Conservation (phyloP, 2,113 vertebrate genomes). For the Steatornis caripensis region DNA sequence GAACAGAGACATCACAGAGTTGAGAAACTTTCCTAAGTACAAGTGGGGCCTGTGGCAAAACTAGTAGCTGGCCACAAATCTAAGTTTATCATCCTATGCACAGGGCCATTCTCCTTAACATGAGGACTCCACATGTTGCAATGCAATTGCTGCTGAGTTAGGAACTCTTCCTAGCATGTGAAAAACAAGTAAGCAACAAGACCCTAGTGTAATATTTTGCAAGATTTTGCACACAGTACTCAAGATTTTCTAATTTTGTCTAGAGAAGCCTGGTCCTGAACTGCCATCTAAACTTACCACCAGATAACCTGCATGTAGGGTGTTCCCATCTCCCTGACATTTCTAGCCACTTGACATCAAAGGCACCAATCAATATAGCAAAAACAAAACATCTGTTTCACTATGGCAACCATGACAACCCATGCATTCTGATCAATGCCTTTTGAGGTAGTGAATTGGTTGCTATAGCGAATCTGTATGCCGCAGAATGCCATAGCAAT, state of each 20-base stretch:
- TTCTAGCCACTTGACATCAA: neutral
- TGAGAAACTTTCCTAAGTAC: neutral
- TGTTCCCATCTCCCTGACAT: neutral
- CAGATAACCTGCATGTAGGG: neutral
- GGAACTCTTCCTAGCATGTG: neutral
- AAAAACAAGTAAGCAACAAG: neutral
- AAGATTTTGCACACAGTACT: neutral
- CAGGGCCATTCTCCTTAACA: neutral
- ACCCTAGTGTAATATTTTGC: neutral
- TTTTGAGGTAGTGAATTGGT: neutral
- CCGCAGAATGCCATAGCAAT: conserved; percentile 29
- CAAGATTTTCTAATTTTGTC: neutral
- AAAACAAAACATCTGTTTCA: conserved; percentile 10
- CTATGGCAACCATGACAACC: conserved; percentile 29
- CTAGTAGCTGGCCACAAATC: neutral
- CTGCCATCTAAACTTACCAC: neutral
- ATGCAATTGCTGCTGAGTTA: neutral
- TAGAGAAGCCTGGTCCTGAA: neutral
- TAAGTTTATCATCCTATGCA: neutral
- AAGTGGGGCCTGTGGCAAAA: neutral
- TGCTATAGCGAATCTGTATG: neutral
- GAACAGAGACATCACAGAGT: neutral
- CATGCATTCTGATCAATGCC: neutral
- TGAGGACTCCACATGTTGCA: neutral
- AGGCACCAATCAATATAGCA: neutral